Percentiles rank a stretch among this genome's conserved stretches.
phyloP scores from a whole-genome alignment of 2,113 vertebrate species.

The Spheniscus mendiculus region DNA sequence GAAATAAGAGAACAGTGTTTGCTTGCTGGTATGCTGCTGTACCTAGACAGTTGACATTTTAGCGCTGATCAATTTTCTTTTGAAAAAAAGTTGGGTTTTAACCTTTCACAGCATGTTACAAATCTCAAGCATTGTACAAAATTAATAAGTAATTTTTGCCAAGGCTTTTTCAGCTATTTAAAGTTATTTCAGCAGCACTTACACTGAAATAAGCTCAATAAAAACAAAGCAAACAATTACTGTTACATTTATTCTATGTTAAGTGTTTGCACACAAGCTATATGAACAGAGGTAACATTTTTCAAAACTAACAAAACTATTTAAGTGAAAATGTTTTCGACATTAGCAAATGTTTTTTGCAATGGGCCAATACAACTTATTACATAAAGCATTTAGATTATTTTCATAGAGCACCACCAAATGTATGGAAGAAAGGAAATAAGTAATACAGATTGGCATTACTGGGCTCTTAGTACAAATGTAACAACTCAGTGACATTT shows the following conservation, averaged over 20 bases:
- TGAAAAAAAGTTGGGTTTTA: conserved; percentile 38
- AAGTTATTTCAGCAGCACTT: not conserved
- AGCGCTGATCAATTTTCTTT: conserved; percentile 61
- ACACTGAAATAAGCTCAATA: not conserved
- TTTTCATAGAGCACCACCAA: not conserved
- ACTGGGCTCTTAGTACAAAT: not conserved
- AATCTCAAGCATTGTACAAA: conserved; percentile 25
- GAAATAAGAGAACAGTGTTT: conserved; percentile 41
- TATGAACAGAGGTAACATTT: not conserved
- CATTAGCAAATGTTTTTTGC: not conserved
- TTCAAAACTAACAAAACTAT: not conserved
- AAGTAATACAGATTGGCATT: not conserved
- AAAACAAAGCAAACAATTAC: not conserved
- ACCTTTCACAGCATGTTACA: conserved; percentile 52
- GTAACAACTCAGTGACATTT: not conserved
- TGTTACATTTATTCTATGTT: not conserved
- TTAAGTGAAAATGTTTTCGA: not conserved
- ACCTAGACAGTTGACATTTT: conserved; percentile 66
- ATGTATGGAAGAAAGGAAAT: not conserved
- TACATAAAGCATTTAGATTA: not conserved
- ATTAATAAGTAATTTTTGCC: conserved; percentile 31
- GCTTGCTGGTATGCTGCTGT: conserved; percentile 32
- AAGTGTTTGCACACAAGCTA: not conserved
- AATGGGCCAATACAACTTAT: not conserved
- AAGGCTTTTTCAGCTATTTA: not conserved